Percentiles rank a stretch among this genome's conserved stretches.
Conservation (phyloP, 2,113 vertebrate genomes). For the Sinocyclocheilus anshuiensis region DNA sequence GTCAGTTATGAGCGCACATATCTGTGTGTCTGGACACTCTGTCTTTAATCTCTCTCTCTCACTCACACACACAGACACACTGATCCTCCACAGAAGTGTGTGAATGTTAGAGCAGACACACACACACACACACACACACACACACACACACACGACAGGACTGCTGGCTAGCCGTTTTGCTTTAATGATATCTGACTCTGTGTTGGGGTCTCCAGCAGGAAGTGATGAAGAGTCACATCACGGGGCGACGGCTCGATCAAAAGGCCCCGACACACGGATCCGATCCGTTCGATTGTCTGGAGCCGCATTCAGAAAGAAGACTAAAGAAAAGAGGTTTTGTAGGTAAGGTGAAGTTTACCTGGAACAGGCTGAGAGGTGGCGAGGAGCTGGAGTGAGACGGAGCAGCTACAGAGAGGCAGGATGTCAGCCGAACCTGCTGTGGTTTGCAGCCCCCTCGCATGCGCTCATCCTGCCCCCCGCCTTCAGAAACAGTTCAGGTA, state of each 20-base stretch:
- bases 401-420: constrained; percentile 68
- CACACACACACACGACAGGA: neutral
- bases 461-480: constrained; percentile 71
- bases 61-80: neutral
- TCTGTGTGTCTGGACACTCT: constrained; percentile 46
- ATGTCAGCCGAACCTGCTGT: constrained; percentile 76
- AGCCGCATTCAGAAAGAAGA: neutral
- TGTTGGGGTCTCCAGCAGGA: neutral
- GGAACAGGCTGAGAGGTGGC: constrained; percentile 23
- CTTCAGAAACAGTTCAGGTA: constrained; percentile 34
- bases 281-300: neutral
- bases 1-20: constrained; percentile 34
- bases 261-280: neutral
- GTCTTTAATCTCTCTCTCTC: neutral
- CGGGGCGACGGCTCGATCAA: neutral
- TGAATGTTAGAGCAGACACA: neutral
- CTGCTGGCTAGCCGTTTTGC: neutral
- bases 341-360: constrained; percentile 42
- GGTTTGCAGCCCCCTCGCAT: constrained; percentile 63
- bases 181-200: constrained; percentile 26
- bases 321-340: neutral
- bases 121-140: neutral
- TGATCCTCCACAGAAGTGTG: neutral
- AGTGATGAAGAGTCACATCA: neutral
- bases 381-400: constrained; percentile 43